Conservation (phyloP, 2,113 vertebrate species). For the Eidolon helvum region DNA sequence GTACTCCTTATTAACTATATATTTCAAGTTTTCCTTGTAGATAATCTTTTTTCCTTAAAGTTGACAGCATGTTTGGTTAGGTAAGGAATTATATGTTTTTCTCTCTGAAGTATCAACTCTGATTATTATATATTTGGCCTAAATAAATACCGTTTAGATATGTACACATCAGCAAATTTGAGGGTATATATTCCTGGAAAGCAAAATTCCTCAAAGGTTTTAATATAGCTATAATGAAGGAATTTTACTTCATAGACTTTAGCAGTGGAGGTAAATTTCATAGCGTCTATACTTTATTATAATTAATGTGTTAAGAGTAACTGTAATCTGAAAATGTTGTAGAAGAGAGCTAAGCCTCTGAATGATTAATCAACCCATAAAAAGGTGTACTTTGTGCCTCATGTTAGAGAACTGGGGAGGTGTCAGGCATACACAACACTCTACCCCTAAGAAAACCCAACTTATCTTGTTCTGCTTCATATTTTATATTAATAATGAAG, state of each 20-base stretch:
- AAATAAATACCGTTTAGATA: neutral
- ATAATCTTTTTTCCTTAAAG: neutral
- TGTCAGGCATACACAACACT: neutral
- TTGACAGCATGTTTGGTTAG: neutral
- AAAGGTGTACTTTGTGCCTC: neutral
- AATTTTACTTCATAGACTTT: neutral
- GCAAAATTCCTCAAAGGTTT: neutral
- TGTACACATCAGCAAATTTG: neutral
- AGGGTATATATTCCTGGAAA: neutral
- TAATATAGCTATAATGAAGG: neutral
- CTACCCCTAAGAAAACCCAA: neutral
- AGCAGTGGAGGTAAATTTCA: neutral
- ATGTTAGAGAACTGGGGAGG: neutral
- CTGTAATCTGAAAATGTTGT: neutral
- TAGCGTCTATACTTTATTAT: neutral
- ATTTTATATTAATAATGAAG: neutral
- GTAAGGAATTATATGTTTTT: neutral
- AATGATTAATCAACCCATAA: neutral
- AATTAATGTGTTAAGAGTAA: neutral
- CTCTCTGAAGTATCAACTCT: neutral
- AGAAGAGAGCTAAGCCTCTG: neutral
- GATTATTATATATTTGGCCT: neutral
- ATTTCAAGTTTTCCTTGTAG: neutral
- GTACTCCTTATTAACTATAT: neutral
- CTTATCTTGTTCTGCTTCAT: neutral